A percentile compares a stretch with the other conserved stretches of the same genome.
Evolutionary conservation across 2,888 invertebrate genomes (phyloP).

Genomic region (Aporophyla lueneburgensis): DNA sequence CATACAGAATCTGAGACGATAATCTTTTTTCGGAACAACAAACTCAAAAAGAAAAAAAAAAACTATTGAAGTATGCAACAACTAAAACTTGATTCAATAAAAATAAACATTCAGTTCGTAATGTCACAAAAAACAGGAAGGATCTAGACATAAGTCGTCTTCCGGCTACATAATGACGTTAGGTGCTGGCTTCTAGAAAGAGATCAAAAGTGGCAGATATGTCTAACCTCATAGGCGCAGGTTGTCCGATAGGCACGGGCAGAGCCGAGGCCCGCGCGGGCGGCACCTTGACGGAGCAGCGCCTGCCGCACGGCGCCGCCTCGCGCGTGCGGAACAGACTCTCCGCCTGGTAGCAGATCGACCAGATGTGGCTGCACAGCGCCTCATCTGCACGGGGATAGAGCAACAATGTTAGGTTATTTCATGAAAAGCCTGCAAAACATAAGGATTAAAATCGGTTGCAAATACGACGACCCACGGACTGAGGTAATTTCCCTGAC

Average conservation of each 20-base stretch:
- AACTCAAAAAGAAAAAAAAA: neutral
- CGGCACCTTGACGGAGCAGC: conserved; percentile 92
- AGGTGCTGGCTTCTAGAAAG: neutral
- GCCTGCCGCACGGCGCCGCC: conserved; percentile 94
- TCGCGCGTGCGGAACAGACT: conserved; percentile 91
- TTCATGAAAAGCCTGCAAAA: neutral
- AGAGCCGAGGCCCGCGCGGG: conserved; percentile 86
- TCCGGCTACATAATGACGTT: neutral
- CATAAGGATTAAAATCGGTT: neutral
- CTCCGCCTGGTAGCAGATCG: conserved; percentile 95
- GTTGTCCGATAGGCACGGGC: conserved; percentile 93
- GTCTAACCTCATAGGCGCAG: conserved; percentile 92
- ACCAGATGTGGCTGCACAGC: conserved; percentile 95
- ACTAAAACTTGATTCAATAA: no score
- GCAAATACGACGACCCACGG: neutral
- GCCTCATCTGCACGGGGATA: conserved; percentile 90
- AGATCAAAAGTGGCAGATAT: neutral
- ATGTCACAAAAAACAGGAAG: no score
- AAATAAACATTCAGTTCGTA: no score
- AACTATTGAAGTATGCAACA: no score
- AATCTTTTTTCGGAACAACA: neutral
- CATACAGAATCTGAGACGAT: no score
- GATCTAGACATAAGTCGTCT: neutral
- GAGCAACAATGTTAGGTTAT: neutral
- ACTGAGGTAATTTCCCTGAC: no score